A percentile compares a stretch with the other conserved stretches of the same genome.
Conservation (phyloP, 2,797 vertebrate genomes). For the Sarcoramphus papa region DNA sequence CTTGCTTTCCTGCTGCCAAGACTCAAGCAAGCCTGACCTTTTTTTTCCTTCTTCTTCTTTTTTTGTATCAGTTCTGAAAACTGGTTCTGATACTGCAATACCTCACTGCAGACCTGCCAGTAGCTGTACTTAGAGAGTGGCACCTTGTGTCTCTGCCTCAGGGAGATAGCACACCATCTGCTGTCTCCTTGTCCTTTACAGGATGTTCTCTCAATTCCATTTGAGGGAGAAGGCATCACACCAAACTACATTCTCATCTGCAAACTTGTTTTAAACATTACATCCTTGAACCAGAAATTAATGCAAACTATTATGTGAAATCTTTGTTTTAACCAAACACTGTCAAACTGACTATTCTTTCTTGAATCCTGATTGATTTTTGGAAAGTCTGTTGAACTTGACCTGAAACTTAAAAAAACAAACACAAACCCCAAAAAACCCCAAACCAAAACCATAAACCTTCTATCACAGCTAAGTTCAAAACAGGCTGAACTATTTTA, state of each 20-base stretch:
- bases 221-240: neutral
- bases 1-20: neutral
- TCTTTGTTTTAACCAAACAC: neutral
- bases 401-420: neutral
- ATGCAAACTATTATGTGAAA: neutral
- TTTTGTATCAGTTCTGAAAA: neutral
- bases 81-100: neutral
- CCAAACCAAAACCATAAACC: neutral
- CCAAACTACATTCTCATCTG: neutral
- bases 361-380: neutral
- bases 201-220: slow-evolving; percentile 20
- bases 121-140: slow-evolving; percentile 7
- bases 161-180: slow-evolving; percentile 48
- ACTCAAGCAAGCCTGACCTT: neutral
- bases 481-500: neutral
- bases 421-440: fast-evolving
- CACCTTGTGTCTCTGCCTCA: slow-evolving; percentile 35
- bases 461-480: neutral
- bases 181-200: slow-evolving; percentile 15
- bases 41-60: neutral
- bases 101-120: slow-evolving; percentile 14
- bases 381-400: neutral
- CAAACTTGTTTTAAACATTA: neutral
- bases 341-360: neutral
- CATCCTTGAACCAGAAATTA: neutral